Evolutionary conservation across 2,888 invertebrate genomes (phyloP), one percentile per base, ranked within the genome.

Genomic region (Catocala fraxini): DNA sequence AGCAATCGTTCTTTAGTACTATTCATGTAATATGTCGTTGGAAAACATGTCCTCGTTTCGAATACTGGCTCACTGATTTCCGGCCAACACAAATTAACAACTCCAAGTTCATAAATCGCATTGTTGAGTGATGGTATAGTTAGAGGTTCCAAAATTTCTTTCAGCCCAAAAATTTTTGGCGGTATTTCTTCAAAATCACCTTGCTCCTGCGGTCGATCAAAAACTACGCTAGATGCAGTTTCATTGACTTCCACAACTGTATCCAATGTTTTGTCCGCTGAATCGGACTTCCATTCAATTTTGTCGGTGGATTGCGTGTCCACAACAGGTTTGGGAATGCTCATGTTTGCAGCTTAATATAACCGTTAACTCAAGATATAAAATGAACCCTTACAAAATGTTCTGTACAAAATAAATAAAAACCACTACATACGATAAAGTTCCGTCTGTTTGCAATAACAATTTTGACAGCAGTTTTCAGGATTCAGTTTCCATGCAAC

Each of bases 1-100:
- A 97, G 82, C 11, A 97, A 84, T 54, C 96, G 95, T 85, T 98
- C 97, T 82, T 97, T 97, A 15, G 95, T 89, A 12, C 92, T 95
- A 73, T 97, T 95, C 2, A 93, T 95, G 59, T 95, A 95, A 82
- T 97, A 97, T 59, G 95, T 95, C 56, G 89, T 89, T 0, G 97
- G 96, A 79, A 96, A 96, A 80, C 95, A 94, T 6, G 91, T 93
- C 34, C 95, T 88, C 35, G 93, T 93, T 79, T 95, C 95, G 77
- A 96, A 96, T 1, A 95, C 89, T 0, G 95, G 95, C 34, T 95
- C 91, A 4, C 68, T 78, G 69, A 94, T 93, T 67, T 95, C 93
- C 0, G 96, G 96, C 96, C 96, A 96, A 71, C 95, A 96, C 43
- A 96, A 83, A 74, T 95, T 95, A 43, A 96, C 94, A 11, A 96